phyloP scores from a whole-genome alignment of 2,113 vertebrate genomes.

The Crocuta crocuta region DNA sequence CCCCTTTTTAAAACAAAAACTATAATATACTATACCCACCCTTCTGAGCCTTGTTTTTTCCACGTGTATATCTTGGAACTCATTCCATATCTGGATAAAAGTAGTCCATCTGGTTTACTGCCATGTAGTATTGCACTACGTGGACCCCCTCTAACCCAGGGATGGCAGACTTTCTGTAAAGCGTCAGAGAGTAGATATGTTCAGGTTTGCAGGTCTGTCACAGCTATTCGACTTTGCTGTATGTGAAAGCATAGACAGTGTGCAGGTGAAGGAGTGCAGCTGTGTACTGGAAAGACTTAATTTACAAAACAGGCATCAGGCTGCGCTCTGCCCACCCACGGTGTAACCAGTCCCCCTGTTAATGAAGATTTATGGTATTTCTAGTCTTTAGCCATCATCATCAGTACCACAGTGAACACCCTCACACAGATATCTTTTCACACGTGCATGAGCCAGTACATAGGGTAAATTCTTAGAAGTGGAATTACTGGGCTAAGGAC shows the following conservation, averaged over 20 bases:
- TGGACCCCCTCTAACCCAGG: fast-evolving
- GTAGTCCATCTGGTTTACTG: too few relatives aligned
- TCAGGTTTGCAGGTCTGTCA: not conserved
- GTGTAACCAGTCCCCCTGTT: not conserved
- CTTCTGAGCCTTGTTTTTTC: not conserved
- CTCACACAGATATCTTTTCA: not conserved
- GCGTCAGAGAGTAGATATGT: not conserved
- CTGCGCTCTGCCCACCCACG: not conserved
- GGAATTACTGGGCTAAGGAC: not conserved
- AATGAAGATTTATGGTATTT: not conserved
- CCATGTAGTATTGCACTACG: fast-evolving
- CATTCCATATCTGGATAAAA: fast-evolving
- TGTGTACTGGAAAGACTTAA: not conserved
- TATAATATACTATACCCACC: fast-evolving
- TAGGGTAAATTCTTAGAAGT: not conserved
- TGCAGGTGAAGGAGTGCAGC: not conserved
- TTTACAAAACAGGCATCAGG: not conserved
- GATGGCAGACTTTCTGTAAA: not conserved
- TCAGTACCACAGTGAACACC: not conserved
- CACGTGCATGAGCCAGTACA: not conserved
- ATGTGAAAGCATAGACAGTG: fast-evolving
- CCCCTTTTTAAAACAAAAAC: not conserved
- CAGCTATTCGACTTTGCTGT: not conserved
- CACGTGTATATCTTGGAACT: fast-evolving
- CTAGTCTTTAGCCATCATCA: not conserved